Percentiles rank a stretch among this genome's conserved stretches.
Conservation (phyloP, 2,113 vertebrate genomes). For the Hippocampus guttulatus region DNA sequence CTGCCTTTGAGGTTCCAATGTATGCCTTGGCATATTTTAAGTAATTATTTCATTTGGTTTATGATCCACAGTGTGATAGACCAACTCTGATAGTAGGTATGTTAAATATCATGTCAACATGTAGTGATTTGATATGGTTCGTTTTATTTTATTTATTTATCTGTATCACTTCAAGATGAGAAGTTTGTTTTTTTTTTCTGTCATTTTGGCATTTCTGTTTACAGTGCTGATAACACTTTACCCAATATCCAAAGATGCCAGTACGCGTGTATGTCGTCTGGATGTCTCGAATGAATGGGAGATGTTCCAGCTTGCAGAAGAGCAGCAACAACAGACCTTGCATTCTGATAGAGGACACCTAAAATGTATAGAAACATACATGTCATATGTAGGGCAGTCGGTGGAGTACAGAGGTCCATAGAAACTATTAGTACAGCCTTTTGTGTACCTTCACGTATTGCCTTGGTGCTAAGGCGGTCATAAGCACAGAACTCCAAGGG, state of each 20-base stretch:
- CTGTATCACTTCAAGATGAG: not conserved
- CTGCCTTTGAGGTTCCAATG: no score
- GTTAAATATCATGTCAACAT: not conserved
- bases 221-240: slow-evolving; percentile 52
- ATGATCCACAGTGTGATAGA: not conserved
- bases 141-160: not conserved
- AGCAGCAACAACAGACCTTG: slow-evolving; percentile 88
- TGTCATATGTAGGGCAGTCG: not conserved
- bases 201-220: not conserved
- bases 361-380: slow-evolving; percentile 11
- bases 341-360: slow-evolving; percentile 90
- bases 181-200: no score
- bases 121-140: not conserved
- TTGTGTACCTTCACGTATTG: slow-evolving; percentile 82
- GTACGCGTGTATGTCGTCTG: slow-evolving; percentile 85
- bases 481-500: slow-evolving; percentile 84
- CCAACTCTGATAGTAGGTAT: not conserved
- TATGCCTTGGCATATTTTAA: not conserved
- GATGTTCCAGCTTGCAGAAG: slow-evolving; percentile 80
- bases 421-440: not conserved
- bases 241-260: slow-evolving; percentile 91
- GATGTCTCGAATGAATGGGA: slow-evolving; percentile 84
- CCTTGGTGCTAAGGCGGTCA: slow-evolving; percentile 78
- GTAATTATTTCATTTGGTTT: not conserved
- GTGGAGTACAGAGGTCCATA: not conserved